Conservation (phyloP, 2,797 vertebrate species). For the Paramormyrops hopkinsi region DNA sequence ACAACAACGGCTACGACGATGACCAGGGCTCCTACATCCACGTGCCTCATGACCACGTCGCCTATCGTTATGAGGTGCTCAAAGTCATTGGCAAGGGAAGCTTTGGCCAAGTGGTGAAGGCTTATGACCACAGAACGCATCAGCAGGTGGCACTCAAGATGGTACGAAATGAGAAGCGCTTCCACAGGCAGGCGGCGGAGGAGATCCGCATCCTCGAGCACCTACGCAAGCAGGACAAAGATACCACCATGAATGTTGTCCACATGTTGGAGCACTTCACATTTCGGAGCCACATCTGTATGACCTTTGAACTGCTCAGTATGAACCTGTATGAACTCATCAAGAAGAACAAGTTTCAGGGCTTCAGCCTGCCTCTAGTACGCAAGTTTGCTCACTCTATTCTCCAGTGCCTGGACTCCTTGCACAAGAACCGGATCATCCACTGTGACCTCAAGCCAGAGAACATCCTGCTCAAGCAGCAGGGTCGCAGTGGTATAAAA, state of each 20-base stretch:
- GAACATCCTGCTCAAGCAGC: conserved; percentile 96
- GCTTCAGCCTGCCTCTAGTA: conserved; percentile 95
- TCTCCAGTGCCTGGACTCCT: conserved; percentile 90
- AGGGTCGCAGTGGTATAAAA: conserved; percentile 97
- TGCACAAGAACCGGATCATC: conserved; percentile 98
- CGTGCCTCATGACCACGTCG: conserved; percentile 89
- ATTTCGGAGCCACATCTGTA: conserved; percentile 98
- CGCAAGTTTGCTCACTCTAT: conserved; percentile 98
- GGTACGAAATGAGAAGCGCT: conserved; percentile 98
- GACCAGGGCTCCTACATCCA: conserved; percentile 97
- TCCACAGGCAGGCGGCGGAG: conserved; percentile 95
- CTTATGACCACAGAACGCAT: conserved; percentile 90
- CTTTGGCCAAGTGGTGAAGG: conserved; percentile 95
- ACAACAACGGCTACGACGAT: conserved; percentile 90
- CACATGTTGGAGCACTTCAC: conserved; percentile 99
- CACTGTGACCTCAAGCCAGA: conserved; percentile 99
- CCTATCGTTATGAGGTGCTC: conserved; percentile 92
- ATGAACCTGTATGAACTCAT: conserved; percentile 99
- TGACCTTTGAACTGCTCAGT: conserved; percentile 97
- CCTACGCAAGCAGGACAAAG: conserved; percentile 93
- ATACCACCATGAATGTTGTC: conserved; percentile 94
- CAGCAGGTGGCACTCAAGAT: conserved; percentile 95
- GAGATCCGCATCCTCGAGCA: conserved; percentile 97
- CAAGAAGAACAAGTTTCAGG: conserved; percentile 99
- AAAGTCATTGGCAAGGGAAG: conserved; percentile 98